A percentile compares a stretch with the other conserved stretches of the same genome.
Evolutionary conservation across 92 coral and sea anemone species (phyloP).

Genomic region (Phymanthus crucifer): DNA sequence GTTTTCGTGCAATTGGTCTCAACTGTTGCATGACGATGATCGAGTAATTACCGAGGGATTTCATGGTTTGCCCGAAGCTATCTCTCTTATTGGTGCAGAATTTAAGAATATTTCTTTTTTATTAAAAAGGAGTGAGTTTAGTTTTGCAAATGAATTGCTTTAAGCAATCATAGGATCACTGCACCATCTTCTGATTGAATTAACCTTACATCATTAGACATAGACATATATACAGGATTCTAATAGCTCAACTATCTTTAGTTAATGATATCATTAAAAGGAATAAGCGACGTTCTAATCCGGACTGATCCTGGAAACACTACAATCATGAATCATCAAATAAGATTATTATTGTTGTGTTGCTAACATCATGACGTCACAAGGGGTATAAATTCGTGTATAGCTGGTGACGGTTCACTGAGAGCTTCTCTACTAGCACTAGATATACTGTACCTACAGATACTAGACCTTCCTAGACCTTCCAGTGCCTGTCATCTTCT

Average conservation of each 20-base stretch:
- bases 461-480: not conserved
- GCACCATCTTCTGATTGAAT: not conserved
- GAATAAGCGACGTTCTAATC: not conserved
- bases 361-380: constrained; percentile 33
- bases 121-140: too few species aligned
- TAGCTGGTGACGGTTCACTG: not conserved
- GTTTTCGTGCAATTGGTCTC: not conserved
- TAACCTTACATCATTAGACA: too few species aligned
- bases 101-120: too few species aligned
- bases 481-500: not conserved
- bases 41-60: not conserved
- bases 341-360: constrained; percentile 16
- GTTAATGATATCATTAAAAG: not conserved
- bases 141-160: too few species aligned
- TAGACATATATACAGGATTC: too few species aligned
- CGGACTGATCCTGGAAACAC: not conserved
- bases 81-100: not conserved
- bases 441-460: too few species aligned
- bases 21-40: not conserved
- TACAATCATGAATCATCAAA: not conserved
- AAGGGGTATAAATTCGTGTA: not conserved
- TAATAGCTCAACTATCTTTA: not conserved
- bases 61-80: too few species aligned
- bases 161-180: too few species aligned
- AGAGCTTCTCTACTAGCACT: not conserved